Percentiles rank a stretch among this genome's conserved stretches.
Conservation (phyloP, 2,797 vertebrate species). For the Eulemur albifrons region DNA sequence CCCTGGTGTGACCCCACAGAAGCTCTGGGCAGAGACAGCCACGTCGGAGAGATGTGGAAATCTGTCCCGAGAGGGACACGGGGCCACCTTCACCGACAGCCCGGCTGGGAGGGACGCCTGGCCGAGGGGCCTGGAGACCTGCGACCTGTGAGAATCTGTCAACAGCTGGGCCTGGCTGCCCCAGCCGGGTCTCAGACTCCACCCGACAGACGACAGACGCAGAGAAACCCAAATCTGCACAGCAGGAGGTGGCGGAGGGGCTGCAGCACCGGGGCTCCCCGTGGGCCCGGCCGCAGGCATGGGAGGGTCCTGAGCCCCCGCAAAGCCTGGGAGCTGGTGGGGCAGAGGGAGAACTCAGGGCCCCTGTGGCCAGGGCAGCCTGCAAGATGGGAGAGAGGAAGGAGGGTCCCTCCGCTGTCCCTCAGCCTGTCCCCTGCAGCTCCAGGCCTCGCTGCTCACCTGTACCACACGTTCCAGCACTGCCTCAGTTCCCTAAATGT, state of each 20-base stretch:
- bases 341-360: neutral
- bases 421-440: neutral
- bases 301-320: neutral
- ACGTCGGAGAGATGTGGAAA: neutral
- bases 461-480: rapidly evolving
- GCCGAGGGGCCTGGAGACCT: rapidly evolving
- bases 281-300: rapidly evolving
- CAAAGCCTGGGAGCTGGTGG: too few species aligned
- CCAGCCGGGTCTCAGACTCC: neutral
- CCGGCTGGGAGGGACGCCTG: neutral
- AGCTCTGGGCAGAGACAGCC: neutral
- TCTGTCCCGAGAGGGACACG: neutral
- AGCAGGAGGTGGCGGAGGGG: neutral
- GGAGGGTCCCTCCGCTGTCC: neutral
- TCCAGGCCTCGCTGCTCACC: neutral
- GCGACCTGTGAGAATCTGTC: neutral
- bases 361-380: neutral
- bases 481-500: neutral
- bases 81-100: neutral
- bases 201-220: neutral
- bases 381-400: neutral
- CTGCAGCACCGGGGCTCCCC: neutral
- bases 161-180: neutral
- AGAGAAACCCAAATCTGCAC: neutral
- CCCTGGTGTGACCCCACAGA: neutral